Evolutionary conservation across 2,113 vertebrate genomes (phyloP).

Genomic region (Lagopus muta): DNA sequence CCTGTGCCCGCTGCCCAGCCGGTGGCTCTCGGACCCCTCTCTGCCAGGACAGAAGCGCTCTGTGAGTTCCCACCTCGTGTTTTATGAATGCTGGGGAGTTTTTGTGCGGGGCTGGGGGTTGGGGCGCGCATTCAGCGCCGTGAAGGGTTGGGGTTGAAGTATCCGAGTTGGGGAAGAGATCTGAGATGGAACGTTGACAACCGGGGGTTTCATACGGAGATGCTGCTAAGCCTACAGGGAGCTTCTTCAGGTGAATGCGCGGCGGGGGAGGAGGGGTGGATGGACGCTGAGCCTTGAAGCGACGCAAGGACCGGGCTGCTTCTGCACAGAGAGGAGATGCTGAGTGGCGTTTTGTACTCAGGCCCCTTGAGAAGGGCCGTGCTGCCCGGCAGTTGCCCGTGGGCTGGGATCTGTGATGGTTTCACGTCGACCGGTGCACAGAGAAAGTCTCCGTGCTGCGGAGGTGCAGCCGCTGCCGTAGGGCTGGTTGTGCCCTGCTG

Average conservation of each 20-base stretch:
- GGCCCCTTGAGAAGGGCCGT: too few species aligned
- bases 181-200: not conserved
- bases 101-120: not conserved
- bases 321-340: not conserved
- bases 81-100: not conserved
- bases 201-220: not conserved
- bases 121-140: rapidly evolving
- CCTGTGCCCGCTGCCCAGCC: too few species aligned
- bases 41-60: too few species aligned
- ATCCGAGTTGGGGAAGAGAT: not conserved
- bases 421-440: rapidly evolving
- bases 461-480: too few species aligned
- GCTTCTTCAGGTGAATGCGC: not conserved
- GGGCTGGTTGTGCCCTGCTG: too few species aligned
- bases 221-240: not conserved
- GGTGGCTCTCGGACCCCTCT: too few species aligned
- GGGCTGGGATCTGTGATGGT: not conserved
- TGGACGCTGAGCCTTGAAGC: not conserved
- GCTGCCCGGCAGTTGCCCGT: not conserved
- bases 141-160: not conserved
- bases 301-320: not conserved
- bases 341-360: too few species aligned
- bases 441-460: not conserved
- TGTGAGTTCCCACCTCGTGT: not conserved
- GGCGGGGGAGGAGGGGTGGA: not conserved